A percentile compares a stretch with the other conserved stretches of the same genome.
These are phyloP conservation scores for Chrysolina americana DNA, from an alignment of 2,888 invertebrate genomes.

Conservation along the genomic window DNA sequence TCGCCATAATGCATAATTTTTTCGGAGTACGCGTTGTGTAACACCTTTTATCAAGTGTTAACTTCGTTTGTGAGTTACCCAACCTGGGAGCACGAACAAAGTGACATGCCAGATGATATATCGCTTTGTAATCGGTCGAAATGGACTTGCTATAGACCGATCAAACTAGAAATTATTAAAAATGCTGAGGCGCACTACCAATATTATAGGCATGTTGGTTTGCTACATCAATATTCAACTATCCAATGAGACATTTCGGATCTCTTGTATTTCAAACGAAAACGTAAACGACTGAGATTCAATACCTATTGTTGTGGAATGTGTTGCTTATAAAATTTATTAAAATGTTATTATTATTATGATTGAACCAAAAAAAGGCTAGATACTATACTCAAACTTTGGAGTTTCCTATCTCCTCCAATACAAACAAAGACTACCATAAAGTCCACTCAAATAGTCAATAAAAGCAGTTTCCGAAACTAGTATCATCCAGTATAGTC, in stretches of 20 bases:
- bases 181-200: not conserved
- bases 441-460: no score
- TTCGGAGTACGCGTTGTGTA: constrained; percentile 38
- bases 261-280: no score
- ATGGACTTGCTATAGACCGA: constrained; percentile 30
- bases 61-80: constrained; percentile 44
- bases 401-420: no score
- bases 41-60: constrained; percentile 49
- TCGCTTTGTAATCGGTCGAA: constrained; percentile 50
- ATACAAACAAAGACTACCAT: no score
- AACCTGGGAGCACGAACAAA: constrained; percentile 45
- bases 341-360: no score
- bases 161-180: constrained; percentile 17
- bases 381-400: no score
- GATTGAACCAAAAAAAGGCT: no score
- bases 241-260: not conserved
- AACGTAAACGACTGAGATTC: no score
- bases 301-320: no score
- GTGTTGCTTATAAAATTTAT: no score
- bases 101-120: constrained; percentile 54
- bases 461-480: not conserved
- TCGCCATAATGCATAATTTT: not conserved
- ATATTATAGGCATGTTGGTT: constrained; percentile 3
- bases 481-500: no score
- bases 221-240: not conserved